Percentiles rank a stretch among this genome's conserved stretches.
Conservation (phyloP, 1,140 invertebrate species). For the Ericerus pela region DNA sequence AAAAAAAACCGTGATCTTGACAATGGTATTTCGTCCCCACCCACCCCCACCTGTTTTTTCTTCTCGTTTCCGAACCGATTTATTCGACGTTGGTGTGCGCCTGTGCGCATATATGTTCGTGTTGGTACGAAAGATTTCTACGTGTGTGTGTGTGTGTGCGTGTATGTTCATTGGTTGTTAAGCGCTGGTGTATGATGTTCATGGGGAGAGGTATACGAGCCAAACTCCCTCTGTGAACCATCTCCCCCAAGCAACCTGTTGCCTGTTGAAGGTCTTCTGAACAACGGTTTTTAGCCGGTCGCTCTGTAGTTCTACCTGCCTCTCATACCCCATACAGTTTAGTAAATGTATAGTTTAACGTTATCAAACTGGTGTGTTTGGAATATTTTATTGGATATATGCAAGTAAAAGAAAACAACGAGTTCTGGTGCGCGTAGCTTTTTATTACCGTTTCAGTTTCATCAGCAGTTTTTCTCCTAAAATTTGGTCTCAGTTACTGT, state of each 20-base stretch:
- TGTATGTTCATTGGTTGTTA: no score
- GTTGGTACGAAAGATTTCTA: no score
- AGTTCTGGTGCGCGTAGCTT: neutral
- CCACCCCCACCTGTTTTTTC: constrained; percentile 14
- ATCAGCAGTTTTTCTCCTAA: neutral
- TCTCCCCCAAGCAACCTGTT: constrained; percentile 17
- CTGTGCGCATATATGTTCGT: no score
- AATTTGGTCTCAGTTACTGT: no score
- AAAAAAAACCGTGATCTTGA: constrained; percentile 20
- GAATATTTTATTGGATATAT: no score
- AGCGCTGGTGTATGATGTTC: no score
- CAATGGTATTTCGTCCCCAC: constrained; percentile 15
- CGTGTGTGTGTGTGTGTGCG: no score
- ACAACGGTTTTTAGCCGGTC: constrained; percentile 16
- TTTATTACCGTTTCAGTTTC: neutral
- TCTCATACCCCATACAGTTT: neutral
- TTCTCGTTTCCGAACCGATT: no score
- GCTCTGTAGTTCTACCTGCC: neutral
- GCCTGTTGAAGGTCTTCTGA: constrained; percentile 7
- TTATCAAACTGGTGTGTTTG: no score
- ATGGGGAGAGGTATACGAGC: no score
- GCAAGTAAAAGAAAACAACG: neutral
- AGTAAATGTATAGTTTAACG: neutral
- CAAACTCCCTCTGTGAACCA: constrained; percentile 10
- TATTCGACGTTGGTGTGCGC: no score